Evolutionary conservation across 2,797 vertebrate genomes (phyloP).

Genomic region (Ctenosaura bakeri): DNA sequence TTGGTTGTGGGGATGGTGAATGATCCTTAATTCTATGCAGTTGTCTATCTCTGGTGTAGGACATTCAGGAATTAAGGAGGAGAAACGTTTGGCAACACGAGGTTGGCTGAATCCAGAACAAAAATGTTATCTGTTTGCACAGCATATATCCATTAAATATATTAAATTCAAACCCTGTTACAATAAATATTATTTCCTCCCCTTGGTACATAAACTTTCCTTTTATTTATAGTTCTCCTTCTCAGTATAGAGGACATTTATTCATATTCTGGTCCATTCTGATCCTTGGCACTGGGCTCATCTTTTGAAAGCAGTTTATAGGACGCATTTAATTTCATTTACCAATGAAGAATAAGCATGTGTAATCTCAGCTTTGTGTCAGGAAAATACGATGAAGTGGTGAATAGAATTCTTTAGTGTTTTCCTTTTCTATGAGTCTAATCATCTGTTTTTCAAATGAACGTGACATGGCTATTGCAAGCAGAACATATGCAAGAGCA

Average conservation of each 20-base stretch:
- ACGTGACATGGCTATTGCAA: background rate
- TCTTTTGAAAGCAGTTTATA: slow-evolving; percentile 1
- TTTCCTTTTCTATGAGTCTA: background rate
- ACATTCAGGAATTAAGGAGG: background rate
- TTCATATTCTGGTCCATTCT: background rate
- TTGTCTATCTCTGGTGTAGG: background rate
- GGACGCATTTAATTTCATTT: slow-evolving; percentile 20
- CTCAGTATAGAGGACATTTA: background rate
- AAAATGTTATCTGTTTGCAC: background rate
- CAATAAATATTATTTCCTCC: background rate
- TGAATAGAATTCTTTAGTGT: slow-evolving; percentile 9
- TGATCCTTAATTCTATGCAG: background rate
- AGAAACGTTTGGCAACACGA: background rate
- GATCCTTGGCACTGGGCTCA: background rate
- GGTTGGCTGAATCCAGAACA: background rate
- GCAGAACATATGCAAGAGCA: background rate
- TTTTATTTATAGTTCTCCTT: slow-evolving; percentile 30
- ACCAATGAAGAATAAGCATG: background rate
- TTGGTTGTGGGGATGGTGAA: too few species aligned
- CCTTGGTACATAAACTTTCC: background rate
- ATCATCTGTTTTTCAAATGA: background rate
- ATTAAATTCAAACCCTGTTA: background rate
- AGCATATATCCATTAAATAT: slow-evolving; percentile 2
- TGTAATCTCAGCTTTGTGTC: background rate
- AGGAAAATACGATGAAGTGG: background rate